phyloP scores from a whole-genome alignment of 2,888 invertebrate genomes.

The Mermis nigrescens region DNA sequence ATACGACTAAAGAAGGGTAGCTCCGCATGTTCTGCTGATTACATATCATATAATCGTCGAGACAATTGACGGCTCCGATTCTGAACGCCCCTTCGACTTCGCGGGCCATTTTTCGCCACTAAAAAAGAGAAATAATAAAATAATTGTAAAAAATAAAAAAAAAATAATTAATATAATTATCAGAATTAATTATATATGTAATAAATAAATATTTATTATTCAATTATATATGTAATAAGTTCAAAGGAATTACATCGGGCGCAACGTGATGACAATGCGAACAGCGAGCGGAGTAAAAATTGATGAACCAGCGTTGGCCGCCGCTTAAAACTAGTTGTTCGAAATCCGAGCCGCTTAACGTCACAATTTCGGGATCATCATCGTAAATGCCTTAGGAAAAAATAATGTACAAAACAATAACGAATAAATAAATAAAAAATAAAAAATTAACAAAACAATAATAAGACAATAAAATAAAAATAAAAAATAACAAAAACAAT shows the following conservation, averaged over 20 bases:
- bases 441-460: too few species aligned
- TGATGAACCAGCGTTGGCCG: conserved; percentile 59
- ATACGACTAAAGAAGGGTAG: conserved; percentile 58
- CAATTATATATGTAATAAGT: too few species aligned
- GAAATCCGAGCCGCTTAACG: conserved; percentile 53
- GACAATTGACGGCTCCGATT: conserved; percentile 68
- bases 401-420: conserved; percentile 2
- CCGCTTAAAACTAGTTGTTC: conserved; percentile 40
- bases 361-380: conserved; percentile 59
- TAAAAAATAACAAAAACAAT: too few species aligned
- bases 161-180: too few species aligned
- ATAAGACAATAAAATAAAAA: too few species aligned
- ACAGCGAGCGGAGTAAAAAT: conserved; percentile 69
- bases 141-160: too few species aligned
- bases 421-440: conserved; percentile 10
- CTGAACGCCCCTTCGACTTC: conserved; percentile 57
- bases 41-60: conserved; percentile 60
- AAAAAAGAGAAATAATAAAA: conserved; percentile 15
- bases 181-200: too few species aligned
- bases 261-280: conserved; percentile 63
- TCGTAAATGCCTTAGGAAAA: conserved; percentile 48
- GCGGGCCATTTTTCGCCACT: conserved; percentile 57
- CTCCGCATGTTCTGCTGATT: conserved; percentile 50
- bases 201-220: too few species aligned
- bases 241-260: conserved; percentile 41